phyloP scores from a whole-genome alignment of 2,113 vertebrate genomes.

The Corydoras sp. region DNA sequence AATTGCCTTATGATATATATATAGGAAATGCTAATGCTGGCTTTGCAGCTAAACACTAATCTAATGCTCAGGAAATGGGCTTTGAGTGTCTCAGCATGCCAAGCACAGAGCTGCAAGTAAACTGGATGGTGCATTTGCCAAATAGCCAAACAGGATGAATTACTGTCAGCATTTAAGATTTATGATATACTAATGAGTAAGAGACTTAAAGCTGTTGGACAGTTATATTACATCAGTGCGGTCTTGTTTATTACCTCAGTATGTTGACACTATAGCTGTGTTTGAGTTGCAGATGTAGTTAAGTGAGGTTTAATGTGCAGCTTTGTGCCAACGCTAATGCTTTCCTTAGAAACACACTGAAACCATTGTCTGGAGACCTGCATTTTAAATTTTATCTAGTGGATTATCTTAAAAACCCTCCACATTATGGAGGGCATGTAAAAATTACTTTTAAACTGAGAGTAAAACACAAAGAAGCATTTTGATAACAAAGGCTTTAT shows the following conservation, averaged over 20 bases:
- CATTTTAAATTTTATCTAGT: neutral
- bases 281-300: too few species aligned
- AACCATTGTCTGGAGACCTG: too few species aligned
- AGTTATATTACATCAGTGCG: too few species aligned
- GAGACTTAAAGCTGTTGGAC: neutral
- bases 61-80: conserved; percentile 44
- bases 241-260: too few species aligned
- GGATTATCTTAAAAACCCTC: neutral
- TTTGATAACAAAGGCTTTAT: conserved; percentile 71
- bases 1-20: neutral
- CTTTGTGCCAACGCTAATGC: too few species aligned
- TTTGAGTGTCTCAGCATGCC: conserved; percentile 44
- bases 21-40: conserved; percentile 38
- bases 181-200: neutral
- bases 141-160: conserved; percentile 8
- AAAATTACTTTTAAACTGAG: neutral
- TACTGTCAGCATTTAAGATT: neutral
- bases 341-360: too few species aligned
- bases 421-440: neutral
- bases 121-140: conserved; percentile 16
- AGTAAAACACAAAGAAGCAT: conserved; percentile 12
- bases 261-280: too few species aligned
- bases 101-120: conserved; percentile 1
- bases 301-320: too few species aligned
- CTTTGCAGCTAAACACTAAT: conserved; percentile 51